These are phyloP conservation scores for Chloroceryle aenea DNA, from an alignment of 2,113 vertebrate genomes.

Conservation along the genomic window DNA sequence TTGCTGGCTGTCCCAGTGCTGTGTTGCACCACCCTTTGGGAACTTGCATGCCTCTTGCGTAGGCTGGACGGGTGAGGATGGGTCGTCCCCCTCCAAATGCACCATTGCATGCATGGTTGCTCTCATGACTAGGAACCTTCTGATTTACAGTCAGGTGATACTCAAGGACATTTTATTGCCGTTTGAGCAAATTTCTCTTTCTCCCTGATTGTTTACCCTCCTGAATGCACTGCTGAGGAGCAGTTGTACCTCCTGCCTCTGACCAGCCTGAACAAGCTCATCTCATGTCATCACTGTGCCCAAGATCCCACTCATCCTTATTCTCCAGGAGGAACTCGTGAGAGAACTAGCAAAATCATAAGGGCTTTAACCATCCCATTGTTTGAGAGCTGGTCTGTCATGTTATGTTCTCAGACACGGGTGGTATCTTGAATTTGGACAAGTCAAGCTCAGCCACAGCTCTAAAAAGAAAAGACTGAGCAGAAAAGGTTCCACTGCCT, in stretches of 20 bases:
- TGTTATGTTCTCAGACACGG: not conserved
- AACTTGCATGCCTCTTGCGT: fast-evolving
- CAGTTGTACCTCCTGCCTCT: not conserved
- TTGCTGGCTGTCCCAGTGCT: not conserved
- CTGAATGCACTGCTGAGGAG: not conserved
- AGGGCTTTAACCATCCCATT: not conserved
- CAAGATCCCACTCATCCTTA: not conserved
- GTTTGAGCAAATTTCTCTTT: not conserved
- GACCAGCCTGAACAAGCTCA: not conserved
- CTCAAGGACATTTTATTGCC: not conserved
- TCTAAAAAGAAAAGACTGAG: not conserved
- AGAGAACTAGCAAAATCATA: not conserved
- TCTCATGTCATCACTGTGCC: not conserved
- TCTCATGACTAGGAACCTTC: not conserved
- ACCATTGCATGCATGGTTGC: not conserved
- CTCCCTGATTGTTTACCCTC: not conserved
- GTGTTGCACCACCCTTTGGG: too few relatives aligned
- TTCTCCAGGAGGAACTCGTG: not conserved
- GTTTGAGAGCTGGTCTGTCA: not conserved
- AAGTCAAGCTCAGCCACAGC: not conserved
- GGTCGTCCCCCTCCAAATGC: not conserved
- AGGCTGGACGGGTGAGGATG: not conserved
- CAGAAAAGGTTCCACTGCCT: not conserved
- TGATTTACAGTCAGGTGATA: not conserved
- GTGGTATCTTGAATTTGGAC: not conserved